Evolutionary conservation across 2,797 vertebrate genomes (phyloP), one percentile per base, ranked within the genome.

Genomic region (Rhinichthys osculus): DNA sequence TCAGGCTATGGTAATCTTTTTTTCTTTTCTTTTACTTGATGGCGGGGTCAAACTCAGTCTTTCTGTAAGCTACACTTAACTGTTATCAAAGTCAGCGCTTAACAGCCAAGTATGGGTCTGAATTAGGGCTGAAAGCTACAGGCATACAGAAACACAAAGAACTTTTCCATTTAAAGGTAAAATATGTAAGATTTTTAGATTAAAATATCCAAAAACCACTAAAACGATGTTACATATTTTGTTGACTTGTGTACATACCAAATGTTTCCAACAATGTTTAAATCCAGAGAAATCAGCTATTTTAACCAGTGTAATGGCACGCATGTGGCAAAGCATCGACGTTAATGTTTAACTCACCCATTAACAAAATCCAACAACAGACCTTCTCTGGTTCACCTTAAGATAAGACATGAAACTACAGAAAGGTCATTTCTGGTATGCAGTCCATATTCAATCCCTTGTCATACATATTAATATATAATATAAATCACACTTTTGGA

Each of bases 61-160:
- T 62, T 78, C 52, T 59, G 27, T 62, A 78, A 70, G 83, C 47
- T 62, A 54, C 40, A 35, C 38, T 71, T 78, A 76, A 85, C 50
- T 57, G 33, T 78, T 78, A 70, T 78, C 64, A 71, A 85, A 79
- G 72, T 77, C 72, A 84, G 44, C 6, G 13, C 35, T 70, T 84
- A 67, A 85, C 50, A 79, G 64, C 52, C 33, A 77, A 85, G 66
- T 71, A 79, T 78, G 83, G 38, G 78, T 81, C 14, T 57, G 38
- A 77, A 69, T 77, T 59, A 77, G 38, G 54, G 27, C 67, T 40
- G 42, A 72, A 74, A 30, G 54, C 70, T 30, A 14, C 13, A 30
- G 71, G 57, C 57, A 74, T 1, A 16, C 16, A 7, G n/a, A 70
- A 27, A 67, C 30, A 57, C 16, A n/a, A 84, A 57, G n/a, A 72